Evolutionary conservation across 2,888 invertebrate species (phyloP).

Genomic region (Drosophila silvestris): DNA sequence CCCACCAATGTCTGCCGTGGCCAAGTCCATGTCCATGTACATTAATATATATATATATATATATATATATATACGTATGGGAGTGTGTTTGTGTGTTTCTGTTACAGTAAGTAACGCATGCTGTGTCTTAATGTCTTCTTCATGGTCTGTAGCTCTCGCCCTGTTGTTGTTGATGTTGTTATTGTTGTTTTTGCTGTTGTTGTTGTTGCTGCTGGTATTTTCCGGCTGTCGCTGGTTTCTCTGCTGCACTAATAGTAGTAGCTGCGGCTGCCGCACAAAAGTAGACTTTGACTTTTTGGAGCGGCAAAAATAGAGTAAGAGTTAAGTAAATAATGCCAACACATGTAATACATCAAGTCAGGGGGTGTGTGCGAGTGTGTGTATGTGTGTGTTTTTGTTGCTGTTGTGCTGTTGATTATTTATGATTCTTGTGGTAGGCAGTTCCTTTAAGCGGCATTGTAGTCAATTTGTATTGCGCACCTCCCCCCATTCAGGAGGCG

Average conservation of each 20-base stretch:
- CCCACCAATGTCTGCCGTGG: slow-evolving; percentile 59
- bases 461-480: slow-evolving; percentile 43
- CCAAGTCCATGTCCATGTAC: slow-evolving; percentile 37
- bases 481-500: slow-evolving; percentile 15
- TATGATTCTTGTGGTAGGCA: slow-evolving; percentile 58
- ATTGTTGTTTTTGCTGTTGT: background rate
- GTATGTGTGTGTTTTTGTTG: slow-evolving; percentile 9
- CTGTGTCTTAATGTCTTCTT: slow-evolving; percentile 77
- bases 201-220: slow-evolving; percentile 42
- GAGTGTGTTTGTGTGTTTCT: slow-evolving; percentile 26
- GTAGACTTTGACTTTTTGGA: slow-evolving; percentile 75
- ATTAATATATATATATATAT: slow-evolving; percentile 6
- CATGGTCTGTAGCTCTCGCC: slow-evolving; percentile 43
- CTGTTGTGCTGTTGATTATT: slow-evolving; percentile 52
- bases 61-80: slow-evolving; percentile 13
- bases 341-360: slow-evolving; percentile 75
- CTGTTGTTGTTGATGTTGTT: slow-evolving; percentile 39
- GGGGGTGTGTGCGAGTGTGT: slow-evolving; percentile 20
- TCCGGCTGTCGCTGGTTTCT: slow-evolving; percentile 28
- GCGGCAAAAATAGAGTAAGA: slow-evolving; percentile 74
- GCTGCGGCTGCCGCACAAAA: slow-evolving; percentile 58
- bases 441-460: slow-evolving; percentile 40
- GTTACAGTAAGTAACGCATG: slow-evolving; percentile 67
- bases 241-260: slow-evolving; percentile 76
- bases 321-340: slow-evolving; percentile 80